Evolutionary conservation across 2,888 invertebrate species (phyloP).

Genomic region (Leucophenga maculata): DNA sequence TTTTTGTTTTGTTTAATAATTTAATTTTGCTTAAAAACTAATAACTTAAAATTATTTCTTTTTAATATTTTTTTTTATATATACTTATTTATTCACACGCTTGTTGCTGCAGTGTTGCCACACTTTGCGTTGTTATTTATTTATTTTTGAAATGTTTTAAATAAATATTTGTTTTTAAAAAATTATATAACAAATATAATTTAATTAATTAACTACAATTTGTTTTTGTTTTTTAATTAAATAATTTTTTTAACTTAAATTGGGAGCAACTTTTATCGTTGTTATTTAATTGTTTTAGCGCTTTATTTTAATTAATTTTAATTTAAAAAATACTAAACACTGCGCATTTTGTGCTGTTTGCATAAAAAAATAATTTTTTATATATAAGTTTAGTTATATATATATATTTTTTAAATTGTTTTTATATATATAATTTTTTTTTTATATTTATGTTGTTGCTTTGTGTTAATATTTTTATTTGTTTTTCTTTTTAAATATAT

Average conservation of each 20-base stretch:
- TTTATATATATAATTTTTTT: constrained; percentile 10
- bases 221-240: too few relatives aligned
- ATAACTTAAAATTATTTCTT: not conserved
- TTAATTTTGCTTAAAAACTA: not conserved
- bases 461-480: too few relatives aligned
- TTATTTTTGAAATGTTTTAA: not conserved
- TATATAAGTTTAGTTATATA: constrained; percentile 1
- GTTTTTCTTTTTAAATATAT: constrained; percentile 13
- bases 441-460: too few relatives aligned
- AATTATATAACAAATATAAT: too few relatives aligned
- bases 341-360: constrained; percentile 39
- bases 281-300: too few relatives aligned
- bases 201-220: too few relatives aligned
- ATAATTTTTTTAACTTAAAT: too few relatives aligned
- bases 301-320: too few relatives aligned
- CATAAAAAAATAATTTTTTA: constrained; percentile 33
- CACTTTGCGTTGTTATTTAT: constrained; percentile 33
- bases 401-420: constrained; percentile 8
- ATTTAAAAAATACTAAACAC: not conserved
- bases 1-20: constrained; percentile 2
- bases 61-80: constrained; percentile 17
- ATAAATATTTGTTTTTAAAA: too few relatives aligned
- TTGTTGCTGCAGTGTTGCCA: constrained; percentile 26
- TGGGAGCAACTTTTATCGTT: too few relatives aligned
- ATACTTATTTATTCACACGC: constrained; percentile 24